Conservation (phyloP, 2,888 invertebrate species). For the Altica lythri region DNA sequence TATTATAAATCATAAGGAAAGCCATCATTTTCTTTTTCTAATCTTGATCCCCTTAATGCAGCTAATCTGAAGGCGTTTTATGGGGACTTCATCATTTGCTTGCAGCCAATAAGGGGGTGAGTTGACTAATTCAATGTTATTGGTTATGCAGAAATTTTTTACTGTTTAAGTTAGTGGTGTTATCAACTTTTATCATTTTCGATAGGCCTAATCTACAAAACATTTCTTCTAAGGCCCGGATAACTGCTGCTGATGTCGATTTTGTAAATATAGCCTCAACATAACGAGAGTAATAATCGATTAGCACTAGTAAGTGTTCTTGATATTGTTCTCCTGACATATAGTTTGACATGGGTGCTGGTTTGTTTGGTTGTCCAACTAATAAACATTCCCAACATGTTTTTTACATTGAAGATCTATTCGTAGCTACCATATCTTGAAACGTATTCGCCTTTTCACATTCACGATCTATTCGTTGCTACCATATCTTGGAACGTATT, state of each 20-base stretch:
- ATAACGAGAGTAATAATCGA: not conserved
- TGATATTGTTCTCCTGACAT: slow-evolving; percentile 22
- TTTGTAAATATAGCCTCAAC: not conserved
- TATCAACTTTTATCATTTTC: too few relatives aligned
- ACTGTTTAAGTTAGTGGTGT: too few relatives aligned
- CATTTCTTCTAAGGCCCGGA: too few relatives aligned
- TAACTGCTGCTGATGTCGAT: too few relatives aligned
- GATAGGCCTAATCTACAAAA: too few relatives aligned
- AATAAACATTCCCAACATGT: slow-evolving; percentile 33
- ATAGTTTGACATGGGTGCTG: slow-evolving; percentile 34
- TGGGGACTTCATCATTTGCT: not conserved
- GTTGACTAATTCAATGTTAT: too few relatives aligned
- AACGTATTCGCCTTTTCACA: slow-evolving; percentile 26
- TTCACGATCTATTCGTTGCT: slow-evolving; percentile 32
- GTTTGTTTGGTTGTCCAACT: too few relatives aligned
- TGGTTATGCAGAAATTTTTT: too few relatives aligned
- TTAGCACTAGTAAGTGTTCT: slow-evolving; percentile 11
- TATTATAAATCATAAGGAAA: slow-evolving; percentile 38
- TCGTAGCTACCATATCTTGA: too few relatives aligned
- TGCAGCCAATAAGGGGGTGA: not conserved
- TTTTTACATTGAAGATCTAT: too few relatives aligned
- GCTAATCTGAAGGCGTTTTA: slow-evolving; percentile 21
- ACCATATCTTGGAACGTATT: slow-evolving; percentile 38
- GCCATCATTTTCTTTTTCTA: slow-evolving; percentile 32
- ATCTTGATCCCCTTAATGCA: slow-evolving; percentile 18